These are phyloP conservation scores for Lutjanus campechanus DNA, from an alignment of 2,797 vertebrate genomes.

Conservation along the genomic window DNA sequence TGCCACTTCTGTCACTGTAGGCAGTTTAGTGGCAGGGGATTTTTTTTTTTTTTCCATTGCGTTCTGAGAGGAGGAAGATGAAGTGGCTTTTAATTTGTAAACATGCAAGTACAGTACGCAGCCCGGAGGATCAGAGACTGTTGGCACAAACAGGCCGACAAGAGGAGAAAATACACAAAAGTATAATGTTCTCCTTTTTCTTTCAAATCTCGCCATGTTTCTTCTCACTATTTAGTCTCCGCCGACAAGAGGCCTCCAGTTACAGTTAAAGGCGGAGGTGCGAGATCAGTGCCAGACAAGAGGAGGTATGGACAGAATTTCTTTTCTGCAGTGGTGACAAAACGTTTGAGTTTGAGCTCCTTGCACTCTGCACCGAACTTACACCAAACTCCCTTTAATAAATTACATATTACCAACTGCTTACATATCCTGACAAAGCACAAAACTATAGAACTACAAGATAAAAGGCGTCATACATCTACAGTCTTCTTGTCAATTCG, in stretches of 20 bases:
- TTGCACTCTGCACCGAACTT: no score
- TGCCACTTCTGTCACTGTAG: constrained; percentile 25
- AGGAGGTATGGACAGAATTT: no score
- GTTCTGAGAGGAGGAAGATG: constrained; percentile 1
- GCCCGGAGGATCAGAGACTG: not conserved
- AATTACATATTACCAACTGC: no score
- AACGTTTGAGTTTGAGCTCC: no score
- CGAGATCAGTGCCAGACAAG: no score
- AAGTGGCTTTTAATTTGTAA: constrained; percentile 19
- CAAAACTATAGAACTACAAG: no score
- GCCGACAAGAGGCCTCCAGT: not conserved
- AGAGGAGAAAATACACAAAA: constrained; percentile 1
- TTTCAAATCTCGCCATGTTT: not conserved
- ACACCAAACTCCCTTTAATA: no score
- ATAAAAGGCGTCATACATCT: no score
- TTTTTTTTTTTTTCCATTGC: not conserved
- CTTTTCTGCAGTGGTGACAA: no score
- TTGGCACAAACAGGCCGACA: not conserved
- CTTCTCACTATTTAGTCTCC: not conserved
- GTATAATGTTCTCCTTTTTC: not conserved
- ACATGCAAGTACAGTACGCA: not conserved
- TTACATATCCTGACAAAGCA: no score
- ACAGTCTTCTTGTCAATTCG: no score
- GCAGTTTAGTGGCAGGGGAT: constrained; percentile 5
- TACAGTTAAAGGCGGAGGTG: no score